Percentiles rank a stretch among this genome's conserved stretches.
phyloP scores from a whole-genome alignment of 2,888 invertebrate genomes.

The Pandemis corylana region DNA sequence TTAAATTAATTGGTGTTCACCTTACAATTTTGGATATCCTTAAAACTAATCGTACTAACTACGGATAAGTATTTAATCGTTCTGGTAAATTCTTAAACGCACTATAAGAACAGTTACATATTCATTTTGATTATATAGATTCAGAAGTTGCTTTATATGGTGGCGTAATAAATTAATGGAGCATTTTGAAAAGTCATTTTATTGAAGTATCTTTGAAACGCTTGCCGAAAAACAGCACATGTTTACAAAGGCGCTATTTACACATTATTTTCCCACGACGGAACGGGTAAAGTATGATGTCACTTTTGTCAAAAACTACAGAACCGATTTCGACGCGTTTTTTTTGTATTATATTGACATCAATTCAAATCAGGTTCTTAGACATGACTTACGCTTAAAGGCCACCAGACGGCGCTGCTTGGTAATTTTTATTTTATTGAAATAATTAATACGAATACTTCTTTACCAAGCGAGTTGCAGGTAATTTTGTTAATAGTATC shows the following conservation, averaged over 20 bases:
- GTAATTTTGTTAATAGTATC: neutral
- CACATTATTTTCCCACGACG: neutral
- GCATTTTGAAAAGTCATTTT: neutral
- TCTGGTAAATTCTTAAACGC: slow-evolving; percentile 7
- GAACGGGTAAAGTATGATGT: no score
- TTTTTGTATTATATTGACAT: no score
- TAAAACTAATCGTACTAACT: slow-evolving; percentile 38
- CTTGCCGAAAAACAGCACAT: neutral
- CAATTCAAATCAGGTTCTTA: no score
- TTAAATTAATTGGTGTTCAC: slow-evolving; percentile 69
- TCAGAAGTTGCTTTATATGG: neutral
- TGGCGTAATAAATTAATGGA: neutral
- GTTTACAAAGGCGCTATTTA: neutral
- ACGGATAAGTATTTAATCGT: slow-evolving; percentile 15
- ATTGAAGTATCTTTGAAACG: neutral
- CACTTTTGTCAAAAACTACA: no score
- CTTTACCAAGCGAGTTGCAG: neutral
- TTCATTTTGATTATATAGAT: neutral
- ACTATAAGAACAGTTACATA: slow-evolving; percentile 5
- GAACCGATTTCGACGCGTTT: no score
- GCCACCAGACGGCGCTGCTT: no score
- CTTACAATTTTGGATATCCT: slow-evolving; percentile 56
- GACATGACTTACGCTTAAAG: no score
- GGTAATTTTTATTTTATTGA: no score
- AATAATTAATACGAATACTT: no score